These are phyloP conservation scores for Threskiornis aethiopicus DNA, from an alignment of 2,797 vertebrate genomes.

Conservation along the genomic window DNA sequence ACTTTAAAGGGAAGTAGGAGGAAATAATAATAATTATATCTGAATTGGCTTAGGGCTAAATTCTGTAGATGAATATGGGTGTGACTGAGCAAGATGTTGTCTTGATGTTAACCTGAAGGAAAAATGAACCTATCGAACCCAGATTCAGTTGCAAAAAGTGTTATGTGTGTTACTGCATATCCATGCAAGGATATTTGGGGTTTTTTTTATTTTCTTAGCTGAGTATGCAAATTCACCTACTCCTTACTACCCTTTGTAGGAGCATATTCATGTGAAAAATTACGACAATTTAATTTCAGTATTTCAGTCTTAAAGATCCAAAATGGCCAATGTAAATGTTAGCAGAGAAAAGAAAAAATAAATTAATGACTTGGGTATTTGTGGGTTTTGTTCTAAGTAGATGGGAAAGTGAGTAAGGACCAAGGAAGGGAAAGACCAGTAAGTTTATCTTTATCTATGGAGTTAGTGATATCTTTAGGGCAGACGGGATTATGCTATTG, in stretches of 20 bases:
- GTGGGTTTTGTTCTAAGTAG: not conserved
- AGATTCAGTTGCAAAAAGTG: not conserved
- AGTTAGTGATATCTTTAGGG: not conserved
- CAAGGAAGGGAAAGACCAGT: not conserved
- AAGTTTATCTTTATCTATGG: not conserved
- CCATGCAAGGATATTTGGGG: not conserved
- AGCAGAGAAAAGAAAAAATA: not conserved
- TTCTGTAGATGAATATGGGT: constrained; percentile 33
- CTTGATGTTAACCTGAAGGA: constrained; percentile 3
- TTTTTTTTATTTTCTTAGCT: not conserved
- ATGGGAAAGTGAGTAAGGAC: not conserved
- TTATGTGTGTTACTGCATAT: not conserved
- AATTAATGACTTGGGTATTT: not conserved
- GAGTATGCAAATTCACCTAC: not conserved
- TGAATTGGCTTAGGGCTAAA: constrained; percentile 37
- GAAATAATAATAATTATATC: constrained; percentile 53
- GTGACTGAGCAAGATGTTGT: constrained; percentile 10
- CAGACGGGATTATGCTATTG: not conserved
- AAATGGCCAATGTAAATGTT: not conserved
- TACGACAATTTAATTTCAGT: not conserved
- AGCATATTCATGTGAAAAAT: not conserved
- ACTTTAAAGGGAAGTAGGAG: constrained; percentile 22
- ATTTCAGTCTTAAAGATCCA: not conserved
- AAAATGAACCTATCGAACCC: not conserved
- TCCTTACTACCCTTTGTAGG: not conserved